phyloP scores from a whole-genome alignment of 2,113 vertebrate species.

The Aleadryas rufinucha region DNA sequence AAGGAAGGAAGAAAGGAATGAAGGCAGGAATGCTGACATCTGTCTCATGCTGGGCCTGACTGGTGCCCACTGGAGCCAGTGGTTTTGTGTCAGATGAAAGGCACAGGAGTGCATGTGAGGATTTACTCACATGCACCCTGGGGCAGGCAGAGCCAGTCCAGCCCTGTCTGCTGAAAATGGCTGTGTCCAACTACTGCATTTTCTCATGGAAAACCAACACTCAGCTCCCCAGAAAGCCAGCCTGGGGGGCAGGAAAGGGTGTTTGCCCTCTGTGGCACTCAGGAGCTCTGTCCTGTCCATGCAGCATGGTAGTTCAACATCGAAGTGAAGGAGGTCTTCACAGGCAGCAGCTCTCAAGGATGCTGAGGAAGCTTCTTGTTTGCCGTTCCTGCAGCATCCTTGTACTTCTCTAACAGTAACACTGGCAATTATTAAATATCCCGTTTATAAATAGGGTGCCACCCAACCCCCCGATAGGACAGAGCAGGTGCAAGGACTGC shows the following conservation, averaged over 20 bases:
- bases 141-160: not conserved
- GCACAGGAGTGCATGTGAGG: not conserved
- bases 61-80: not conserved
- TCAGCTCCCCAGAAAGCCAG: not conserved
- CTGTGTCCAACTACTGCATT: not conserved
- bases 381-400: not conserved
- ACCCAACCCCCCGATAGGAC: not conserved
- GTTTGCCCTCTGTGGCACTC: not conserved
- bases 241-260: fast-evolving
- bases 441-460: not conserved
- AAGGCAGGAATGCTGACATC: not conserved
- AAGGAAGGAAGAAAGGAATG: not conserved
- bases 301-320: not conserved
- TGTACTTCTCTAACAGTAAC: not conserved
- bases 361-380: not conserved
- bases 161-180: not conserved
- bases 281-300: not conserved
- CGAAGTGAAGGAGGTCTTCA: not conserved
- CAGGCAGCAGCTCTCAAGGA: not conserved
- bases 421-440: not conserved
- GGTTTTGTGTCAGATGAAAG: not conserved
- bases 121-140: not conserved
- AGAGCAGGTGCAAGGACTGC: not conserved
- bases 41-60: not conserved
- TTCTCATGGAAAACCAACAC: not conserved